Base-by-base conservation (phyloP, 2,888 invertebrate species). In the Beris chalybata region DNA sequence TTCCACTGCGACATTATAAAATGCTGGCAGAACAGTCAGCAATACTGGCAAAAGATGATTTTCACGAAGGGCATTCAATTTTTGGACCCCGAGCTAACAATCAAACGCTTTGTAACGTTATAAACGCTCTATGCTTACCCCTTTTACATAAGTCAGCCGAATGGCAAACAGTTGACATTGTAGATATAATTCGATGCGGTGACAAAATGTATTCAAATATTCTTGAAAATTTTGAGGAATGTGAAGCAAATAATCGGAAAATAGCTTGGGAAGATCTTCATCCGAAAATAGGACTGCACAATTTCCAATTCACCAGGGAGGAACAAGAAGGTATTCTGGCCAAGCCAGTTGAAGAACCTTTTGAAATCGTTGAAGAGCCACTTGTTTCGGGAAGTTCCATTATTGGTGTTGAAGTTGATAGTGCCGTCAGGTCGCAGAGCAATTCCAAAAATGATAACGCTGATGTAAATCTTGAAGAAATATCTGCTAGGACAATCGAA, bases 1-100 rank as follows among this genome's bases (percentile, higher is more conserved):
- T 83, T 0, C 80, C 83, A 0, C 66, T 83, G 5, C 74, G 80
- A 48, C 74, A 79, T 66, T 85, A 81, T 72, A 73, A 70, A 1
- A 76, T 74, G 22, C 65, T 83, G 4, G 76, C 76, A 5, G 78
- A 79, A 0, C 75, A 74, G 32, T 76, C 78, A 0, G 84, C 82
- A 3, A 82, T 82, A 5, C 67, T 82, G 44, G 68, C 77, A 6
- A 73, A 79, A 2, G 65, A 70, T 11, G 56, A 68, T 43, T 70
- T 68, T 4, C 72, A 74, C 53, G 74, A 74, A 63, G 74, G 73
- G 2, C 70, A 71, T 63, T 53, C 65, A 12, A 43, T 69, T 4
- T 73, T 71, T 48, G 70, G 69, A 11, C 55, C 66, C 0, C 65
- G 72, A 47, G 69, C 68, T 1, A 69, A 73, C 50, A 71, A 70